Base-by-base conservation (phyloP, 2,888 invertebrate species). In the Rutpela maculata region DNA sequence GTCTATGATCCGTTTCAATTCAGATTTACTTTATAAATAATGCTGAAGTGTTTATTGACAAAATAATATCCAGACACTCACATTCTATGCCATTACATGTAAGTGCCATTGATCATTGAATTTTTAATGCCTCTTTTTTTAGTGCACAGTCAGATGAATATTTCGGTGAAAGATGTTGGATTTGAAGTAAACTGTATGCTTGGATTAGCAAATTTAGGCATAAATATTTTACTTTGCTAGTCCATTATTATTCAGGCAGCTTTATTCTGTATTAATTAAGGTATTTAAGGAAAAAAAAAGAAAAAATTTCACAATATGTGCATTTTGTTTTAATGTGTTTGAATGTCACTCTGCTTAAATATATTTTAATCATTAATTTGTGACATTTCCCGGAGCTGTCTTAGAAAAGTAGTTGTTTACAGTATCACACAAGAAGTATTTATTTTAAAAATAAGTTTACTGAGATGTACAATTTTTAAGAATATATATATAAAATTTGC, bases 371-470 rank as follows among this genome's bases (percentile, higher is more conserved):
- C n/a, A 35, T 67, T 50, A 66, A 66, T 22, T 38, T 66, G 35
- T 35, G 12, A 69, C 57, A 57, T 57, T 69, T 35, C 12, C n/a
- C 43, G 17, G 10, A 17, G 19, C 35, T 63, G 11, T 43, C 43
- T 35, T 38, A 18, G 18, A 63, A 35, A 38, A 59, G 15, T 69
- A 35, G 57, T 57, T 69, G 69, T 59, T 69, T 69, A 59, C 57
- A 69, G 69, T 70, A 70, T 60, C 70, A 70, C 50, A 19, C 35
- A n/a, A 55, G 17, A 60, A 70, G 59, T 22, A 67, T 67, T 56
- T 70, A 70, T 70, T 70, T 70, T 70, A 38, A 70, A 60, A 60
- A 62, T 70, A 70, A 60, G 69, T 35, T 69, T 38, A 67, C 55
- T n/a, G 19, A 43, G 55, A 31, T 67, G 55, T 67, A 67, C 56